Evolutionary conservation across 37 sponge, comb jelly and placozoan genomes (phyloP).

Genomic region (Chondrilla cf. caribensis): DNA sequence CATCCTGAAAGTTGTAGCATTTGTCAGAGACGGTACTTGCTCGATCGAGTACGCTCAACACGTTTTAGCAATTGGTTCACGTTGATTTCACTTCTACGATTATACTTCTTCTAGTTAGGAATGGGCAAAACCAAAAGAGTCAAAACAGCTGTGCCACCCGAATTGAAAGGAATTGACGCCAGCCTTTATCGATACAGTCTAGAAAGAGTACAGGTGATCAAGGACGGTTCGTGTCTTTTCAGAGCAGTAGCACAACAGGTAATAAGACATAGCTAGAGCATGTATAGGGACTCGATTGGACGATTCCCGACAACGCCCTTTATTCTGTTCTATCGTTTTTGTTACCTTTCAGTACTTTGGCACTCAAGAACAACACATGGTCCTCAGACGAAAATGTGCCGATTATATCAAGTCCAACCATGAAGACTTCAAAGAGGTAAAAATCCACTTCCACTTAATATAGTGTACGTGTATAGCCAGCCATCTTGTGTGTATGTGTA

Average conservation of each 20-base stretch:
- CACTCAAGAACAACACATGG: conserved; percentile 44
- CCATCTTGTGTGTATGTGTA: neutral
- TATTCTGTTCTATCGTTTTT: too few species aligned
- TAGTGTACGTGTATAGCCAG: too few species aligned
- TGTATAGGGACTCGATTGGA: neutral
- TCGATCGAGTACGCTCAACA: too few species aligned
- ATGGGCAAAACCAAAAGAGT: conserved; percentile 7
- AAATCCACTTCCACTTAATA: too few species aligned
- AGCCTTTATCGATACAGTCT: conserved; percentile 30
- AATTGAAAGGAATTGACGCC: conserved; percentile 31
- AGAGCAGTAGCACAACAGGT: conserved; percentile 90
- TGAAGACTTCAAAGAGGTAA: conserved; percentile 64
- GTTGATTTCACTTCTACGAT: neutral
- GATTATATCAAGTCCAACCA: conserved; percentile 42
- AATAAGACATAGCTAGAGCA: neutral
- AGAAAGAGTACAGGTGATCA: conserved; percentile 64
- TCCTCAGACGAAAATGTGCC: conserved; percentile 42
- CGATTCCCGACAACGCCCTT: neutral
- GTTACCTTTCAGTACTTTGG: neutral
- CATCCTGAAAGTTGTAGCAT: too few species aligned
- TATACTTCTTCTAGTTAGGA: neutral
- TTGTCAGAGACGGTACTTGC: too few species aligned
- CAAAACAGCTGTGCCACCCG: neutral
- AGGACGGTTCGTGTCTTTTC: conserved; percentile 89
- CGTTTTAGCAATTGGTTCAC: too few species aligned